Conservation (phyloP, 2,113 vertebrate species). For the Paralichthys olivaceus region DNA sequence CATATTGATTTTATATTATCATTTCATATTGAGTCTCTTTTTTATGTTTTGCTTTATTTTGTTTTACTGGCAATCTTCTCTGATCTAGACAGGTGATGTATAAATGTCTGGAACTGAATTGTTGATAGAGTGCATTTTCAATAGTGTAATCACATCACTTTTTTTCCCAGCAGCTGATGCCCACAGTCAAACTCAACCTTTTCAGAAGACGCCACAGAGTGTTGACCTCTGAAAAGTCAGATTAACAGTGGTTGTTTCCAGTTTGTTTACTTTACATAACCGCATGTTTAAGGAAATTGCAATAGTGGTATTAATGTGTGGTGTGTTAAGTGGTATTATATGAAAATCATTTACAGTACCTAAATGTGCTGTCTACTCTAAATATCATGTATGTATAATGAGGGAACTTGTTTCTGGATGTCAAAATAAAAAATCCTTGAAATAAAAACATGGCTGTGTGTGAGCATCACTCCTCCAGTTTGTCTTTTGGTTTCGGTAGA, state of each 20-base stretch:
- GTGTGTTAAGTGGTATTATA: not conserved
- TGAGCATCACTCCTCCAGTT: conserved; percentile 1
- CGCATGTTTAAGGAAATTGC: conserved; percentile 9
- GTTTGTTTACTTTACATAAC: conserved; percentile 2
- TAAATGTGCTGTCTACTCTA: too few relatives aligned
- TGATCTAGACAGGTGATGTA: not conserved
- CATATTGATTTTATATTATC: not conserved
- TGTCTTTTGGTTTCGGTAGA: conserved; percentile 64
- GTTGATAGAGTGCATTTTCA: not conserved
- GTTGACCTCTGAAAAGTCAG: too few relatives aligned
- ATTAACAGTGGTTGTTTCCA: too few relatives aligned
- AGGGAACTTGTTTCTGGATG: too few relatives aligned
- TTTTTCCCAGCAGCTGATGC: too few relatives aligned
- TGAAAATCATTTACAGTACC: not conserved
- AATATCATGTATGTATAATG: too few relatives aligned
- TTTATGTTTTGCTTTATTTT: not conserved
- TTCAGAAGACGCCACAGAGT: not conserved
- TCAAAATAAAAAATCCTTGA: too few relatives aligned
- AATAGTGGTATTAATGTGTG: too few relatives aligned
- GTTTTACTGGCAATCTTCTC: not conserved
- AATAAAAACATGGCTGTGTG: not conserved
- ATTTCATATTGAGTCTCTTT: not conserved
- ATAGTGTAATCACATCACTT: not conserved
- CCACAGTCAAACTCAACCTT: not conserved
- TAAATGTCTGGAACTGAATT: not conserved